Percentiles rank a stretch among this genome's conserved stretches.
These are phyloP conservation scores for Rhinella marina DNA, from an alignment of 2,797 vertebrate genomes.

Conservation along the genomic window DNA sequence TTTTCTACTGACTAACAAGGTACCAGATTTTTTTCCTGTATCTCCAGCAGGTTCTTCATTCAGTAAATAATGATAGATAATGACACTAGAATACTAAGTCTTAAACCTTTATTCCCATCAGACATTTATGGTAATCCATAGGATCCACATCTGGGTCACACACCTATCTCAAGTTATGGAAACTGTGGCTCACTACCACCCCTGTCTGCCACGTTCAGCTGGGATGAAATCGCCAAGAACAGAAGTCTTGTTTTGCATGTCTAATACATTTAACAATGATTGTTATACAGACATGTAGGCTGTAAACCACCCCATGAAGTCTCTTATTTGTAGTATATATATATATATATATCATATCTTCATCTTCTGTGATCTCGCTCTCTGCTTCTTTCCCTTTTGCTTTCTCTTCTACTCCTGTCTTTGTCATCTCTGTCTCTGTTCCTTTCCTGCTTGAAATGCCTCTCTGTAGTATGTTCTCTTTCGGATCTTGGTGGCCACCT, in stretches of 20 bases:
- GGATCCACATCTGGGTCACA: too few species aligned
- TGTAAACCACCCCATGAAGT: neutral
- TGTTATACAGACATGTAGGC: neutral
- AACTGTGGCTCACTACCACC: too few species aligned
- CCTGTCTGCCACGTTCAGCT: too few species aligned
- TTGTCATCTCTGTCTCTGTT: slow-evolving; percentile 70
- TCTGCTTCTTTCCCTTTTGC: slow-evolving; percentile 77
- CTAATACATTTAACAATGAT: neutral
- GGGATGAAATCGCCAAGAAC: neutral
- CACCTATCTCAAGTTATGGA: too few species aligned
- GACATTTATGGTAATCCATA: too few species aligned
- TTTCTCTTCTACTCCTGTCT: slow-evolving; percentile 67
- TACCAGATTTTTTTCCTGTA: too few species aligned
- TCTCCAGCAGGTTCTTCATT: too few species aligned
- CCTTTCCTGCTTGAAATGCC: slow-evolving; percentile 72
- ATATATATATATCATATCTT: slow-evolving; percentile 56
- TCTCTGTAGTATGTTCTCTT: slow-evolving; percentile 67
- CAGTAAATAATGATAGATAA: too few species aligned
- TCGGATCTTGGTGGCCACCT: slow-evolving; percentile 71
- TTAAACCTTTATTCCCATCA: too few species aligned
- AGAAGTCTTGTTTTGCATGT: neutral
- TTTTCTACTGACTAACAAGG: too few species aligned
- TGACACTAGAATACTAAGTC: too few species aligned
- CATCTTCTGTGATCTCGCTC: slow-evolving; percentile 74
- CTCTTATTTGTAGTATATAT: neutral